Evolutionary conservation across 2,113 vertebrate species (phyloP).

Genomic region (Hyperopisus bebe): DNA sequence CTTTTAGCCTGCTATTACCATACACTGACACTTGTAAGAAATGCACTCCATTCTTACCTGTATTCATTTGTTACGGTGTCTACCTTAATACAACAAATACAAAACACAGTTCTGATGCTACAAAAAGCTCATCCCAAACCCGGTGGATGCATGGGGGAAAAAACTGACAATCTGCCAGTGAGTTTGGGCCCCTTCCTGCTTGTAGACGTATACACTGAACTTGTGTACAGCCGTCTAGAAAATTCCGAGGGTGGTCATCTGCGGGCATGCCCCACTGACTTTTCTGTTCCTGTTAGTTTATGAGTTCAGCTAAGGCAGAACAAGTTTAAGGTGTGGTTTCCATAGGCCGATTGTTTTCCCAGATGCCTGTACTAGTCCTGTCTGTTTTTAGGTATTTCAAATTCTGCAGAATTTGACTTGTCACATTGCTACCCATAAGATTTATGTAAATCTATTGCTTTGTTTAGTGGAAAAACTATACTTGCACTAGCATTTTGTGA

Average conservation of each 20-base stretch:
- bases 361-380: neutral
- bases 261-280: neutral
- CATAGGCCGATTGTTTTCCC: neutral
- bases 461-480: neutral
- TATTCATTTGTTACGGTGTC: neutral
- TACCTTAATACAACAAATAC: neutral
- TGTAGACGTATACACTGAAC: neutral
- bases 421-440: neutral
- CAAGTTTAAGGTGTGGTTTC: neutral
- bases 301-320: neutral
- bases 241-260: neutral
- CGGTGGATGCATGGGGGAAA: neutral
- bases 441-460: neutral
- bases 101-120: neutral
- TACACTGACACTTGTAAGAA: neutral
- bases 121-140: neutral
- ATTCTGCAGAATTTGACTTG: neutral
- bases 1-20: neutral
- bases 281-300: neutral
- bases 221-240: neutral
- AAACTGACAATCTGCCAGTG: neutral
- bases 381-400: neutral
- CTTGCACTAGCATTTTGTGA: neutral
- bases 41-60: neutral
- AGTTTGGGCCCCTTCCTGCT: neutral